These are phyloP conservation scores for Gymnoscopelus braueri DNA, from an alignment of 2,797 vertebrate genomes.

Conservation along the genomic window DNA sequence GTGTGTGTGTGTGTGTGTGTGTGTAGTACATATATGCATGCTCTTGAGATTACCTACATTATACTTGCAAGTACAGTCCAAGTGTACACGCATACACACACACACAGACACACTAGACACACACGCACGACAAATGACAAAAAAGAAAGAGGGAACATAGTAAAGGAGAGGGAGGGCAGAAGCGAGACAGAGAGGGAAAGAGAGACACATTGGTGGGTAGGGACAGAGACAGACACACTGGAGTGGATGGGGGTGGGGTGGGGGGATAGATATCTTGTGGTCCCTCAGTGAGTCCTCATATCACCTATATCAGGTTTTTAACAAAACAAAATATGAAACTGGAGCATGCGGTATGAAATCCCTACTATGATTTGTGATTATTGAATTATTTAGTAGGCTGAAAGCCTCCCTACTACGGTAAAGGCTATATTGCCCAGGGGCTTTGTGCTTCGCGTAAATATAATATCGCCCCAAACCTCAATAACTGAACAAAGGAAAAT, in stretches of 20 bases:
- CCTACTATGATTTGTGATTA: conserved; percentile 65
- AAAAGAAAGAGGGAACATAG: conserved; percentile 12
- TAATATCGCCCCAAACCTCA: conserved; percentile 49
- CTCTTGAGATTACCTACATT: too few species aligned
- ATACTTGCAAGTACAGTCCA: too few species aligned
- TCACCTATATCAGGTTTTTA: conserved; percentile 64
- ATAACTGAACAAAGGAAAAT: conserved; percentile 41
- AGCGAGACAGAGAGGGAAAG: conserved; percentile 6
- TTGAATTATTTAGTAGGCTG: conserved; percentile 80
- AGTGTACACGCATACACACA: not conserved
- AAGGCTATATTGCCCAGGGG: conserved; percentile 61
- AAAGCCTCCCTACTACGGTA: conserved; percentile 67
- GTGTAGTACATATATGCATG: too few species aligned
- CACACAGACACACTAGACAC: not conserved
- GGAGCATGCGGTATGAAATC: conserved; percentile 63
- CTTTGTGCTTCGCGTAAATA: conserved; percentile 61
- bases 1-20: not conserved
- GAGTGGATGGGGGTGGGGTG: conserved; percentile 12
- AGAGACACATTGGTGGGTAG: not conserved
- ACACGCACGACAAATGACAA: not conserved
- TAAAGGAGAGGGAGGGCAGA: conserved; percentile 7
- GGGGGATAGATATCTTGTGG: conserved; percentile 7
- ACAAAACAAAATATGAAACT: conserved; percentile 73
- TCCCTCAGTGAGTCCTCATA: conserved; percentile 52
- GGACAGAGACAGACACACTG: conserved; percentile 1